phyloP scores from a whole-genome alignment of 1,140 invertebrate genomes.

The Lethrus apterus region DNA sequence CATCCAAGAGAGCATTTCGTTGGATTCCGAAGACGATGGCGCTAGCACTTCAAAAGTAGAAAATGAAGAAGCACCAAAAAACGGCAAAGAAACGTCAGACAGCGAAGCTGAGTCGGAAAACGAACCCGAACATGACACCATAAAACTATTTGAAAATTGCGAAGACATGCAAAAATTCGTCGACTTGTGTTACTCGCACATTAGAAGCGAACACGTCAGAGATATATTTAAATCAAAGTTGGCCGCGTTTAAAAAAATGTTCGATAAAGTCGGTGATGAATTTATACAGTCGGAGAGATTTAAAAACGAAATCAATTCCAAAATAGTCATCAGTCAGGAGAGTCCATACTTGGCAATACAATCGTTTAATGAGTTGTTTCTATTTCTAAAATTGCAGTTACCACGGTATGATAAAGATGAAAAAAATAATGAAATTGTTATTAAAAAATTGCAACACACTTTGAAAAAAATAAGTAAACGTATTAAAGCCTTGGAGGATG shows the following conservation, averaged over 20 bases:
- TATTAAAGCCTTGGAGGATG: slow-evolving; percentile 44
- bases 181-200: not conserved
- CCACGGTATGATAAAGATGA: not conserved
- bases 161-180: slow-evolving; percentile 2
- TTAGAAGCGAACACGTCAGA: not conserved
- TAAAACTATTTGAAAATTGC: not conserved
- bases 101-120: not conserved
- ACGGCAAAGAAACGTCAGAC: not conserved
- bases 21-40: not conserved
- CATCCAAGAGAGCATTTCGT: not conserved
- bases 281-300: not conserved
- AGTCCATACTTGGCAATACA: not conserved
- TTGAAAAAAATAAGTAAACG: slow-evolving; percentile 41
- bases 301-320: not conserved
- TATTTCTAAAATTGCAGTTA: not conserved
- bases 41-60: not conserved
- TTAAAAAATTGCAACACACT: slow-evolving; percentile 41
- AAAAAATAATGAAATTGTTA: not conserved
- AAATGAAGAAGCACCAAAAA: not conserved
- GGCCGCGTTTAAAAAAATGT: not conserved
- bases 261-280: not conserved
- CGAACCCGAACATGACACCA: not conserved
- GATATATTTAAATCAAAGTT: slow-evolving; percentile 1
- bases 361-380: slow-evolving; percentile 4
- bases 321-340: not conserved